A percentile compares a stretch with the other conserved stretches of the same genome.
Conservation (phyloP, 2,888 invertebrate genomes). For the Rhagium mordax region DNA sequence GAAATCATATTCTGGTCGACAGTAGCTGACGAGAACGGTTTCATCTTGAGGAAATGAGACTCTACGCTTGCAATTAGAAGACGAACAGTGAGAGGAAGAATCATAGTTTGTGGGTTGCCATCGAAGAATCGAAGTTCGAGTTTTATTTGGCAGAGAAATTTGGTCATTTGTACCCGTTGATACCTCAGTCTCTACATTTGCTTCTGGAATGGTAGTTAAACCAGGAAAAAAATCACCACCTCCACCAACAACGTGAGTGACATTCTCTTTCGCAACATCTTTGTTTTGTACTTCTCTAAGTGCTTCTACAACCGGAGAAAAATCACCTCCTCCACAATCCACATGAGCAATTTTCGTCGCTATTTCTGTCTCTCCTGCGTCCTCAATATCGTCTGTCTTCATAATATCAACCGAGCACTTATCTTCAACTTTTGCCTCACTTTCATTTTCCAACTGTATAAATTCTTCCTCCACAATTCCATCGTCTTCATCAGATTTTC, state of each 20-base stretch:
- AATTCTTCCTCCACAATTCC: conserved; percentile 39
- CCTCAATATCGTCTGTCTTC: background rate
- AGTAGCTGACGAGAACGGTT: conserved; percentile 53
- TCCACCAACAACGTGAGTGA: conserved; percentile 7
- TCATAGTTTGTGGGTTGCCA: conserved; percentile 51
- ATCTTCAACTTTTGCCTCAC: conserved; percentile 2
- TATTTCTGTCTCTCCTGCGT: background rate
- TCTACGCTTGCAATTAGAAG: conserved; percentile 41
- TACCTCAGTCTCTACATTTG: conserved; percentile 39
- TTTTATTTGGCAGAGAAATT: conserved; percentile 41
- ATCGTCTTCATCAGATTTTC: conserved; percentile 44
- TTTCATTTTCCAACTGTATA: conserved; percentile 25
- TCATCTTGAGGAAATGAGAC: conserved; percentile 59
- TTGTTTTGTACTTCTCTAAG: conserved; percentile 3
- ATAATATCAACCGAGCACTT: background rate
- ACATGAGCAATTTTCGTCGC: background rate
- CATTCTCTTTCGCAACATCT: background rate
- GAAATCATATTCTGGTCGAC: conserved; percentile 54
- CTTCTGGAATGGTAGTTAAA: conserved; percentile 42
- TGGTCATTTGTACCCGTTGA: conserved; percentile 43
- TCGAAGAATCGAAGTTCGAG: conserved; percentile 55
- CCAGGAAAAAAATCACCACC: conserved; percentile 23
- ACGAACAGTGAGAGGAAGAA: conserved; percentile 32
- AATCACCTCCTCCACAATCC: background rate
- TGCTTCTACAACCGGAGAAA: conserved; percentile 4